Base-by-base conservation (phyloP, 2,888 invertebrate genomes). In the Venusia cambrica region DNA sequence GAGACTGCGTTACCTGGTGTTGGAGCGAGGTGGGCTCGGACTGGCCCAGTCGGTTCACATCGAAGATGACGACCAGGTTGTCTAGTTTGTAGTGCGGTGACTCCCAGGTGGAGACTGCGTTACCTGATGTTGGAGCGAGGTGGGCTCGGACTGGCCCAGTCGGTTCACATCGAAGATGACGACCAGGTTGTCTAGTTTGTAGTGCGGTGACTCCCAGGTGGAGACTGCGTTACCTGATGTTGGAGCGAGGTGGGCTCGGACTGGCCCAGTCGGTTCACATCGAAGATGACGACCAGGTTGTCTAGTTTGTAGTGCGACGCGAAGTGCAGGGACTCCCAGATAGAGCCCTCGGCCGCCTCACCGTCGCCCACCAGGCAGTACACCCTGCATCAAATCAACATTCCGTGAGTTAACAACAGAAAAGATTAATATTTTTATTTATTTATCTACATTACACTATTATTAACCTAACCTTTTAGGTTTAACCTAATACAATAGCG, bases 111-210 rank as follows among this genome's bases (percentile, higher is more conserved):
- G 97, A 97, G 38, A 99, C 99, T 88, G 99, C 99, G 0, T n/a
- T n/a, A n/a, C n/a, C n/a, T n/a, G n/a, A n/a, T n/a, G n/a, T n/a
- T n/a, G n/a, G n/a, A n/a, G n/a, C 4, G 96, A 93, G 5, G 99
- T 98, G 5, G 97, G 92, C 66, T 98, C 97, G 13, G 98, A 98
- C 85, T 99, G 99, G 2, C 99, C 99, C 21, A 99, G 89, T 22
- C 99, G 92, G 84, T 99, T 99, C 19, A 99, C 92, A 74, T 99
- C 99, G n/a, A n/a, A n/a, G n/a, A n/a, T n/a, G n/a, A n/a, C n/a
- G n/a, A n/a, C n/a, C n/a, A n/a, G n/a, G n/a, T n/a, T n/a, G n/a
- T n/a, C n/a, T n/a, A n/a, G n/a, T n/a, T n/a, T n/a, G n/a, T n/a
- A n/a, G n/a, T n/a, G n/a, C n/a, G n/a, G n/a, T n/a, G n/a, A n/a